A percentile compares a stretch with the other conserved stretches of the same genome.
phyloP scores from a whole-genome alignment of 2,113 vertebrate species.

The Mellivora capensis region DNA sequence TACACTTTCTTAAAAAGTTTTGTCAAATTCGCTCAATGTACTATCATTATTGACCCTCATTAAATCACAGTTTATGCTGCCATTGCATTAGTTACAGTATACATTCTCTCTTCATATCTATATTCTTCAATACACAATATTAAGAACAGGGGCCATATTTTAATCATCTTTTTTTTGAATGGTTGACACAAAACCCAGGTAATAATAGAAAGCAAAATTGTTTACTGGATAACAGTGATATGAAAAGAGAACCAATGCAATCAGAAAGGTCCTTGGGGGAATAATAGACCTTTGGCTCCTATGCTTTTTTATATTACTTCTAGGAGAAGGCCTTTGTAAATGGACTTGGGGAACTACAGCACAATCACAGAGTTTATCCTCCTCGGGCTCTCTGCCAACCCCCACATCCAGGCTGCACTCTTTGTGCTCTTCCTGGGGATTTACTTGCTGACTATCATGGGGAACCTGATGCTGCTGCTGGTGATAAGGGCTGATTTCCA shows the following conservation, averaged over 20 bases:
- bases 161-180: not conserved
- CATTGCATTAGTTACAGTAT: not conserved
- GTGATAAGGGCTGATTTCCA: constrained; percentile 33
- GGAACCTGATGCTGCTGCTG: constrained; percentile 50
- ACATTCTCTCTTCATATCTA: not conserved
- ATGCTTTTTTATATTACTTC: not conserved
- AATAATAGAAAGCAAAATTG: not conserved
- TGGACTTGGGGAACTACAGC: not conserved
- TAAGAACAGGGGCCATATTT: not conserved
- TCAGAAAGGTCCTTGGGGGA: not conserved
- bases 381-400: not conserved
- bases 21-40: not conserved
- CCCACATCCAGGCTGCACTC: not conserved
- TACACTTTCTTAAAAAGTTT: not conserved
- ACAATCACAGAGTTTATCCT: constrained; percentile 2
- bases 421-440: not conserved
- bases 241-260: not conserved
- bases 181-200: not conserved
- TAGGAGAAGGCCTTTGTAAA: not conserved
- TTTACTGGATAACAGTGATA: not conserved
- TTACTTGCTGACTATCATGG: not conserved
- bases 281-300: not conserved
- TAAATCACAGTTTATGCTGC: not conserved
- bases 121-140: not conserved
- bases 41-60: not conserved